Percentiles rank a stretch among this genome's conserved stretches.
Evolutionary conservation across 2,113 vertebrate species (phyloP).

Genomic region (Agelaius tricolor): DNA sequence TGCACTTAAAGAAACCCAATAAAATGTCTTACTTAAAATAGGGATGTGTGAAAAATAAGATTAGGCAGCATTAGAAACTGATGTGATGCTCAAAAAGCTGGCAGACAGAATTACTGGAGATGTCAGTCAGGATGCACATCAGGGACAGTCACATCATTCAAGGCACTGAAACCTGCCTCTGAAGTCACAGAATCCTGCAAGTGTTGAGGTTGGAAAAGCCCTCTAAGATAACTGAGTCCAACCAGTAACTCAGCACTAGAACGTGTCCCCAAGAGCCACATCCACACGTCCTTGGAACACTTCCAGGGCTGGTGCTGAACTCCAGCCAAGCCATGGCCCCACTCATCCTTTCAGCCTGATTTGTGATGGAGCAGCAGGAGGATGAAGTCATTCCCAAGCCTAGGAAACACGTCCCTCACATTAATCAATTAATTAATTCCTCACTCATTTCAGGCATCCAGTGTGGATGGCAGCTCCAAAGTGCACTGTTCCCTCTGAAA

Average conservation of each 20-base stretch:
- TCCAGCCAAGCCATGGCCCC: not conserved
- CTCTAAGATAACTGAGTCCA: not conserved
- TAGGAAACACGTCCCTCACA: not conserved
- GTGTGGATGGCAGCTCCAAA: rapidly evolving
- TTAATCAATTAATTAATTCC: not conserved
- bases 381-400: not conserved
- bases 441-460: not conserved
- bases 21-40: not conserved
- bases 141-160: not conserved
- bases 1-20: not conserved
- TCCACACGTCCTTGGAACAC: rapidly evolving
- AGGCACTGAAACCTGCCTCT: not conserved
- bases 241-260: not conserved
- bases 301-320: not conserved
- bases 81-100: not conserved
- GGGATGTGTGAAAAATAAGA: not conserved
- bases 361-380: not conserved
- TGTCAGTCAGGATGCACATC: not conserved
- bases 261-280: not conserved
- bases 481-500: not conserved
- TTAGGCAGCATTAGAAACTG: not conserved
- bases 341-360: rapidly evolving
- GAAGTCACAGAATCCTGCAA: not conserved
- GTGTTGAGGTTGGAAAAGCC: not conserved
- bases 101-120: not conserved